Evolutionary conservation across 2,113 vertebrate genomes (phyloP).

Genomic region (Tympanuchus pallidicinctus): DNA sequence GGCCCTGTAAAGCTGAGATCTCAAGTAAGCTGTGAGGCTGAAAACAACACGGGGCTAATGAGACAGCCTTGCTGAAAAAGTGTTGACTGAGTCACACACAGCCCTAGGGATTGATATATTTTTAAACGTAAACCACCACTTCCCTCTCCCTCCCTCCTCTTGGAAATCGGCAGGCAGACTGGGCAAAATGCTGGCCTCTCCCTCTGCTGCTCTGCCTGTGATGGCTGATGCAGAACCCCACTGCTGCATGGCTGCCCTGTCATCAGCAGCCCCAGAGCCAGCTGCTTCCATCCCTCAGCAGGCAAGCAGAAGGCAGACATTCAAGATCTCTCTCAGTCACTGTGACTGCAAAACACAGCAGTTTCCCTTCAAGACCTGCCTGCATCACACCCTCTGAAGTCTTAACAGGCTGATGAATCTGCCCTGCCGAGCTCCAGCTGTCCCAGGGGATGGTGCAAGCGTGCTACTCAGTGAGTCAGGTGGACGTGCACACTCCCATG

Average conservation of each 20-base stretch:
- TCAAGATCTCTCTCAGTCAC: background rate
- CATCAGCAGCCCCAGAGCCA: background rate
- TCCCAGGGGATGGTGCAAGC: background rate
- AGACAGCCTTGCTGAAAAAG: slow-evolving; percentile 31
- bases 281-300: background rate
- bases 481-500: accelerated
- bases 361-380: background rate
- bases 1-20: background rate
- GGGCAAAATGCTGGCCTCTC: background rate
- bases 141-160: background rate
- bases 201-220: background rate
- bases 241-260: background rate
- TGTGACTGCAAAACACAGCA: background rate
- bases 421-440: background rate
- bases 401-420: background rate
- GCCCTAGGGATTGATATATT: background rate
- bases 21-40: slow-evolving; percentile 9
- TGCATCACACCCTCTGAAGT: background rate
- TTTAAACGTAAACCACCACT: slow-evolving; percentile 30
- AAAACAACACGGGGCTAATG: background rate
- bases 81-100: slow-evolving; percentile 7
- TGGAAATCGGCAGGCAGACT: background rate
- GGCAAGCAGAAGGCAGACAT: background rate
- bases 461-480: background rate
- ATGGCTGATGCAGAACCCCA: background rate